Conservation (phyloP, 64 coral and sea anemone species). For the Acropora tenuis region DNA sequence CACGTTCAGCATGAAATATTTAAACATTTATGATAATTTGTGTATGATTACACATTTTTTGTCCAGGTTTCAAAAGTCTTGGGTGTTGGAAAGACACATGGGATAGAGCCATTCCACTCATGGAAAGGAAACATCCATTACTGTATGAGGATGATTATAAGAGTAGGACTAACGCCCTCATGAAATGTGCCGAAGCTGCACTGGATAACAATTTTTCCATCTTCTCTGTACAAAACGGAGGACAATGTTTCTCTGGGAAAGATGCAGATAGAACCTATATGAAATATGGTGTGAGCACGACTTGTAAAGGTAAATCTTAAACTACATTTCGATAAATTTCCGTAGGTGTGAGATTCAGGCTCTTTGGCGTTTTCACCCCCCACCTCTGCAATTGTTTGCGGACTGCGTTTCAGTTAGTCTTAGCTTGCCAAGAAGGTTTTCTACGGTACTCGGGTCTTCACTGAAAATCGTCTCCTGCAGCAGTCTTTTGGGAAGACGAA, state of each 20-base stretch:
- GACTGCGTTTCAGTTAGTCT: no score
- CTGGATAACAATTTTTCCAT: conserved; percentile 70
- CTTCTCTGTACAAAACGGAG: conserved; percentile 90
- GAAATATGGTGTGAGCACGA: conserved; percentile 67
- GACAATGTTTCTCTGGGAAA: conserved; percentile 84
- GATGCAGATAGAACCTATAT: conserved; percentile 75
- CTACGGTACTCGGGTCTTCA: no score
- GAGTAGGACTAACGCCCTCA: conserved; percentile 78
- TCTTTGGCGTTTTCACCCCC: no score
- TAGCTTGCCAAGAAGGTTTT: no score
- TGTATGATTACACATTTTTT: neutral
- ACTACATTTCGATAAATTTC: no score
- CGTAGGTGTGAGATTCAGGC: no score
- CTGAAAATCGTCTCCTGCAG: no score
- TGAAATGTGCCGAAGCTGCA: conserved; percentile 85
- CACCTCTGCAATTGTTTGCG: no score
- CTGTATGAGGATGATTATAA: conserved; percentile 88
- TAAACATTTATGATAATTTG: neutral
- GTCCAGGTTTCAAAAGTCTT: conserved; percentile 78
- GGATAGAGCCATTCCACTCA: conserved; percentile 69
- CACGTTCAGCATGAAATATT: no score
- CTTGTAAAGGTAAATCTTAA: conserved; percentile 54
- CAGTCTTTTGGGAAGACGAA: no score
- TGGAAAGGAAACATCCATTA: conserved; percentile 80
- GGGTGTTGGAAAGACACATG: conserved; percentile 90